These are phyloP conservation scores for Pterocles orientalis DNA, from an alignment of 2,113 vertebrate species.

Conservation along the genomic window DNA sequence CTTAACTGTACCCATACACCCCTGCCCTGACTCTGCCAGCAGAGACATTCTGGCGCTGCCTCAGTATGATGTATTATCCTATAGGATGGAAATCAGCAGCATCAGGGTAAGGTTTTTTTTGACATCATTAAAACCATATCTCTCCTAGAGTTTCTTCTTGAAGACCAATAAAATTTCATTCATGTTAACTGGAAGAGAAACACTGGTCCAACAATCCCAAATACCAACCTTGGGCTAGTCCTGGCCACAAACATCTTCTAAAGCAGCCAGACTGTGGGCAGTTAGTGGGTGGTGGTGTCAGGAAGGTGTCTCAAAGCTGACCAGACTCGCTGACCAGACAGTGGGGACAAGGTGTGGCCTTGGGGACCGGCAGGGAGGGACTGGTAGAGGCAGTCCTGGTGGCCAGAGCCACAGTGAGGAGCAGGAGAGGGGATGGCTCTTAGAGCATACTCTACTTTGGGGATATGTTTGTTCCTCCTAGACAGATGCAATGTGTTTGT, in stretches of 20 bases:
- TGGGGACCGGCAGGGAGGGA: neutral
- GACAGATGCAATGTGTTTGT: neutral
- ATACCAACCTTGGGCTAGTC: neutral
- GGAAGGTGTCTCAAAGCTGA: neutral
- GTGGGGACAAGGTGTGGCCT: neutral
- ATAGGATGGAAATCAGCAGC: neutral
- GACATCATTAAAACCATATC: neutral
- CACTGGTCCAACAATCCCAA: neutral
- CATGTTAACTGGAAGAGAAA: neutral
- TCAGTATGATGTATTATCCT: neutral
- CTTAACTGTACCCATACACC: neutral
- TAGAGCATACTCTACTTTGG: neutral
- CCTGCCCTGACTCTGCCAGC: neutral
- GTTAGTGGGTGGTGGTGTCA: neutral
- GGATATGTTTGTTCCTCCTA: neutral
- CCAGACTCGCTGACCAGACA: neutral
- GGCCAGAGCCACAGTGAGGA: neutral
- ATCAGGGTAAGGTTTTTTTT: neutral
- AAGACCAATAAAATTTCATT: neutral
- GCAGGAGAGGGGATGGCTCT: neutral
- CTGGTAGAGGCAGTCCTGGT: neutral
- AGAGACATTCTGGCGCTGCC: neutral
- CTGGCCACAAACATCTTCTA: neutral
- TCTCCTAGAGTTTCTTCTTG: neutral
- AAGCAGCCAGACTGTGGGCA: neutral